Evolutionary conservation across 2,113 vertebrate genomes (phyloP).

Genomic region (Elephas maximus): DNA sequence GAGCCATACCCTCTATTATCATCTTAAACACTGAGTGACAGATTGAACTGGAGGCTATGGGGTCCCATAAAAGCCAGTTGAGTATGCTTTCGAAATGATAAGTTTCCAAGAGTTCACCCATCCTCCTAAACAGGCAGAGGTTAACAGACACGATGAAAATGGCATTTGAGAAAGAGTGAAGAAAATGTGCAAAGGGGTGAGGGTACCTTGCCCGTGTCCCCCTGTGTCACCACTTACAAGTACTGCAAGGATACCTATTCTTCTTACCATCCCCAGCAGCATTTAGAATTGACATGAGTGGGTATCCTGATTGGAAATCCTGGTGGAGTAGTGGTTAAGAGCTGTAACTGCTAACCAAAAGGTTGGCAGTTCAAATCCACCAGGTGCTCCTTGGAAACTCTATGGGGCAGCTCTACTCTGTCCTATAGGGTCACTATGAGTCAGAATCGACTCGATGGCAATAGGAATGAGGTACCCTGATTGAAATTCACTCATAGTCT

Average conservation of each 20-base stretch:
- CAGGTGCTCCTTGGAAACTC: no score
- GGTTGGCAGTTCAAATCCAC: no score
- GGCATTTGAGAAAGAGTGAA: slow-evolving; percentile 6
- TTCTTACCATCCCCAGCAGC: neutral
- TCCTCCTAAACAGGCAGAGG: neutral
- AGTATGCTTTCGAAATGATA: slow-evolving; percentile 11
- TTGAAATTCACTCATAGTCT: neutral
- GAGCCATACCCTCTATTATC: neutral
- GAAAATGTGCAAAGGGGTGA: neutral
- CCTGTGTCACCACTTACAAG: neutral
- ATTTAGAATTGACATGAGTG: neutral
- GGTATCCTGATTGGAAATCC: neutral
- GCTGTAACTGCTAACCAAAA: no score
- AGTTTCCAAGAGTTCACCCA: neutral
- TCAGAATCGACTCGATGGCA: no score
- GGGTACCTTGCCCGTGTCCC: neutral
- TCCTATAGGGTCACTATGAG: no score
- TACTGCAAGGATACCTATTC: neutral
- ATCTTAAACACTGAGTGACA: neutral
- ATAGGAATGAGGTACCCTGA: neutral
- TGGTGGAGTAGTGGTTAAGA: no score
- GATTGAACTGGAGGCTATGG: no score
- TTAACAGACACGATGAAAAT: neutral
- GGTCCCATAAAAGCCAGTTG: neutral
- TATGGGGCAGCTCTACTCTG: no score